These are phyloP conservation scores for Scelioninae gen. 2 DNA, from an alignment of 2,888 invertebrate species.

Conservation along the genomic window DNA sequence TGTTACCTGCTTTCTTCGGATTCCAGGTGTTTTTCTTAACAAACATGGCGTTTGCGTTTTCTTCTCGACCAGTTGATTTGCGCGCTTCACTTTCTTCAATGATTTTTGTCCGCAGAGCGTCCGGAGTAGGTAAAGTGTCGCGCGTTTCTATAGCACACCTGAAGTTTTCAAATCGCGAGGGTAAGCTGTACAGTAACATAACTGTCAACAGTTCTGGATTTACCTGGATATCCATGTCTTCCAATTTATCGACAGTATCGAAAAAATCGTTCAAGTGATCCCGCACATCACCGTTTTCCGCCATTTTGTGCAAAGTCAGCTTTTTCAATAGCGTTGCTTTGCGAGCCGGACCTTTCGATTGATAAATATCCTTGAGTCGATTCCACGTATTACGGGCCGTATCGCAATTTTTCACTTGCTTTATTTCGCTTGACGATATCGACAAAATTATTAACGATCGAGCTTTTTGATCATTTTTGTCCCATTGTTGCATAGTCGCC, in stretches of 20 bases:
- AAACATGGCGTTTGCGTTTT: conserved; percentile 39
- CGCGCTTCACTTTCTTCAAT: conserved; percentile 42
- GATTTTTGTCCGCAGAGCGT: conserved; percentile 44
- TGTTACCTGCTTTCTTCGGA: too few species aligned
- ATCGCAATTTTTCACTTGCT: conserved; percentile 17
- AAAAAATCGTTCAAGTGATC: conserved; percentile 31
- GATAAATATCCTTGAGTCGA: conserved; percentile 5
- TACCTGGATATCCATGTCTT: conserved; percentile 46
- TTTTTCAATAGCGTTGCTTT: conserved; percentile 7
- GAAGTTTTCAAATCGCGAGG: conserved; percentile 47
- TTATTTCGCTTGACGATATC: conserved; percentile 9
- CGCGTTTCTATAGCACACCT: conserved; percentile 34
- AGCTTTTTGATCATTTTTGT: neutral
- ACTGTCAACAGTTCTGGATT: conserved; percentile 36
- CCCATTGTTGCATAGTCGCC: neutral
- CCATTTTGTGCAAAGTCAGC: conserved; percentile 11
- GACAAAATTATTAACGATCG: neutral
- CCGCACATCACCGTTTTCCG: conserved; percentile 10
- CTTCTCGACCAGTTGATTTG: too few species aligned
- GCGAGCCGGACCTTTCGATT: neutral
- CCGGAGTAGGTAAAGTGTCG: conserved; percentile 38
- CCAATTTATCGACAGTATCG: conserved; percentile 37
- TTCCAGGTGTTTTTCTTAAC: too few species aligned
- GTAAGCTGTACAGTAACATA: conserved; percentile 48
- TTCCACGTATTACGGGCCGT: conserved; percentile 8